phyloP scores from a whole-genome alignment of 2,888 invertebrate species.

The Sesamia inferens region DNA sequence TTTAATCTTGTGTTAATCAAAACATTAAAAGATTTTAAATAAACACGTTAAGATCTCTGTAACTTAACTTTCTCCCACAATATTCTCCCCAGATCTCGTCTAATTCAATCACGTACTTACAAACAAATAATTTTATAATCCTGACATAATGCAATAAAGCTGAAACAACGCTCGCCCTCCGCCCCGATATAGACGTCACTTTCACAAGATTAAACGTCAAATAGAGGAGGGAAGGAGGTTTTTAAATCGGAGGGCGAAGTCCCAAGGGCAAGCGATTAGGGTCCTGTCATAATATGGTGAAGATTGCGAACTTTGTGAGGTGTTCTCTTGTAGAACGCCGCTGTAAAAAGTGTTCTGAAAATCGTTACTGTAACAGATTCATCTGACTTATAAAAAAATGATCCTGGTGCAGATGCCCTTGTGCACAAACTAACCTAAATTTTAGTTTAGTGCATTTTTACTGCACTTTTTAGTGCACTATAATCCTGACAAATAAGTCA shows the following conservation, averaged over 20 bases:
- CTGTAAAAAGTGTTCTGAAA: not conserved
- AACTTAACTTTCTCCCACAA: constrained; percentile 7
- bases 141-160: constrained; percentile 66
- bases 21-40: too few species aligned
- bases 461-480: too few species aligned
- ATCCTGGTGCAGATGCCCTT: too few species aligned
- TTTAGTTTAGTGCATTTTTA: too few species aligned
- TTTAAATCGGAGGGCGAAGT: constrained; percentile 75
- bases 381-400: not conserved
- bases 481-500: too few species aligned
- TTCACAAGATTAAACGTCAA: constrained; percentile 83
- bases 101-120: constrained; percentile 49
- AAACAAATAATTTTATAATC: constrained; percentile 61
- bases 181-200: constrained; percentile 75
- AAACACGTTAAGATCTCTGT: not conserved
- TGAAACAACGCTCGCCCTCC: constrained; percentile 66
- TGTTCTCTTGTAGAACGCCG: not conserved
- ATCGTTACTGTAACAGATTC: not conserved
- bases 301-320: constrained; percentile 52
- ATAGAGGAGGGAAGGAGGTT: constrained; percentile 74
- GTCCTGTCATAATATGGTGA: constrained; percentile 54
- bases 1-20: not conserved
- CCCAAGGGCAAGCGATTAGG: constrained; percentile 60
- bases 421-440: too few species aligned
- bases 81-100: not conserved